These are phyloP conservation scores for Taenioides sp. DNA, from an alignment of 2,797 vertebrate species.

Conservation along the genomic window DNA sequence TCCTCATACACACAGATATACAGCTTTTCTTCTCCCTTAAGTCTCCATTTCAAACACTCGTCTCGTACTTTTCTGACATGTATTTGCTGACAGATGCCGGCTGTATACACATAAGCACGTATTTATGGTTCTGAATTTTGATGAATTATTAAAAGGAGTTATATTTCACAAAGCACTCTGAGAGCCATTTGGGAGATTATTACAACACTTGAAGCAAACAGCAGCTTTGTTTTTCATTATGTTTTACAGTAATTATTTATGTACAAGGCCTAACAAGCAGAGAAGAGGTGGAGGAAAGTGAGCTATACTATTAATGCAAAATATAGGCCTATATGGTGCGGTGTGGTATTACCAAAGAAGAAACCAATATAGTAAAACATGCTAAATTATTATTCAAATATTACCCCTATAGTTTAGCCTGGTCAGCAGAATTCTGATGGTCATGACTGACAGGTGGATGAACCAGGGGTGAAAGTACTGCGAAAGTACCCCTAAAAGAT, in stretches of 20 bases:
- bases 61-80: constrained; percentile 9
- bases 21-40: not conserved
- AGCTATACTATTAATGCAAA: no score
- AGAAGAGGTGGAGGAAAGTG: not conserved
- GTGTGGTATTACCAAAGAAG: no score
- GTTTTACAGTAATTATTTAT: constrained; percentile 30
- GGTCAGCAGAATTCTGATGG: no score
- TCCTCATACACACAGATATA: constrained; percentile 6
- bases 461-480: no score
- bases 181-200: constrained; percentile 25
- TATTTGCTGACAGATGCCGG: not conserved
- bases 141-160: constrained; percentile 17
- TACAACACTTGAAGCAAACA: constrained; percentile 36
- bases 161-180: constrained; percentile 24
- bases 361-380: no score
- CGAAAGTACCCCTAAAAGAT: no score
- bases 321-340: no score
- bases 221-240: constrained; percentile 21
- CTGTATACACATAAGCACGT: not conserved
- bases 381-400: no score
- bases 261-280: constrained; percentile 1
- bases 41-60: constrained; percentile 5
- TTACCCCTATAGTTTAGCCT: no score
- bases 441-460: no score
- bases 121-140: constrained; percentile 21